Conservation (phyloP, 1,140 invertebrate genomes). For the Ceratosolen fusciceps region DNA sequence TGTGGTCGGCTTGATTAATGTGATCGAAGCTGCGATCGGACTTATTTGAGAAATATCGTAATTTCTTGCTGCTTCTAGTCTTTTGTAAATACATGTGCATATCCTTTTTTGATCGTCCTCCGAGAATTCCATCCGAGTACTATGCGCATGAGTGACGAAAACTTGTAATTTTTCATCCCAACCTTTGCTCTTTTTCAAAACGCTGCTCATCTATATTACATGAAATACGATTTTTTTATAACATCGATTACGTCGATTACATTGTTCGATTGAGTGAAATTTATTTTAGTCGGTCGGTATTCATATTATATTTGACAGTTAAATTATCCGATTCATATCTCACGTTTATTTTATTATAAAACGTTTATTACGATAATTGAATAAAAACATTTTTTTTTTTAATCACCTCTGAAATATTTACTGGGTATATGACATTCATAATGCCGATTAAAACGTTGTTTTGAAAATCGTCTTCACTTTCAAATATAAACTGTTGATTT, state of each 20-base stretch:
- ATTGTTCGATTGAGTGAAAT: too few relatives aligned
- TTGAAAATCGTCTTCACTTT: slow-evolving; percentile 55
- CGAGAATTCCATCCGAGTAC: slow-evolving; percentile 13
- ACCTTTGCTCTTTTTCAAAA: slow-evolving; percentile 62
- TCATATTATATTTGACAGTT: too few relatives aligned
- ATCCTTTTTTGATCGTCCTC: slow-evolving; percentile 69
- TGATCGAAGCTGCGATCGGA: slow-evolving; percentile 74
- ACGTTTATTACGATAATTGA: background rate
- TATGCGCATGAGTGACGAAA: slow-evolving; percentile 47
- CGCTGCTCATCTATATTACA: slow-evolving; percentile 47
- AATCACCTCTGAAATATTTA: slow-evolving; percentile 51
- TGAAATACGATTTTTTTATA: too few relatives aligned
- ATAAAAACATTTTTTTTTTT: background rate
- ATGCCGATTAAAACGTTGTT: slow-evolving; percentile 57
- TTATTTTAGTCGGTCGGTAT: too few relatives aligned
- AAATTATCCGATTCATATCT: too few relatives aligned
- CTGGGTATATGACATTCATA: slow-evolving; percentile 51
- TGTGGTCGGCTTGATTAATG: slow-evolving; percentile 77
- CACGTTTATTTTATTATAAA: too few relatives aligned
- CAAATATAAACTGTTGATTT: slow-evolving; percentile 48
- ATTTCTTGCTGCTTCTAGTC: slow-evolving; percentile 72
- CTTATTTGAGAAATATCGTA: slow-evolving; percentile 65
- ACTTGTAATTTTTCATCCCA: slow-evolving; percentile 66
- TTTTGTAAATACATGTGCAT: slow-evolving; percentile 71
- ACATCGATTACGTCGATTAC: too few relatives aligned